Conservation (phyloP, 1,140 invertebrate species). For the Hesperophylax magnus region DNA sequence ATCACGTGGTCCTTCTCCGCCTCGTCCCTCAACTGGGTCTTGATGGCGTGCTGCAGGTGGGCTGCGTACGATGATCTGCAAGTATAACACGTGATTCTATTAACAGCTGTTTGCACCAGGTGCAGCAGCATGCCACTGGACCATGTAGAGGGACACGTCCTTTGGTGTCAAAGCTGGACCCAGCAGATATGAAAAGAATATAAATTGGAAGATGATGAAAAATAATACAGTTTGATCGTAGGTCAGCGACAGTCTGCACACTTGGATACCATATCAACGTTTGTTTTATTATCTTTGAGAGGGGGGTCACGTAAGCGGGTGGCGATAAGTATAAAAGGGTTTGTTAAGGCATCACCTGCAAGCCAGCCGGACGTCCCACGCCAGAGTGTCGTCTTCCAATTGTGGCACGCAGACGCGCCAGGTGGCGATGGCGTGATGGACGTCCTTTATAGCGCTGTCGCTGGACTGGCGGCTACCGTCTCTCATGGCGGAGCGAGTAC, state of each 20-base stretch:
- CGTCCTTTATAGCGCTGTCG: background rate
- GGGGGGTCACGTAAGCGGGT: too few relatives aligned
- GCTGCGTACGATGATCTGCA: conserved; percentile 37
- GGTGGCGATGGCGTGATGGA: background rate
- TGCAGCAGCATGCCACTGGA: too few relatives aligned
- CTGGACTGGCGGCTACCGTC: background rate
- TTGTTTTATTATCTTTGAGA: too few relatives aligned
- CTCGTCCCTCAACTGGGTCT: background rate
- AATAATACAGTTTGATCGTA: too few relatives aligned
- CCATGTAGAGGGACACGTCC: too few relatives aligned
- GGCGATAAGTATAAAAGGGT: too few relatives aligned
- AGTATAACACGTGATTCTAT: background rate
- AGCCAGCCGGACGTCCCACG: conserved; percentile 50
- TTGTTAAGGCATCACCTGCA: conserved; percentile 34
- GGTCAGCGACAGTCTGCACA: too few relatives aligned
- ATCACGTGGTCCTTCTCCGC: background rate
- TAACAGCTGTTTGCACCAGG: too few relatives aligned
- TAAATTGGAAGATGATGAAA: too few relatives aligned
- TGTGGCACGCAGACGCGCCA: conserved; percentile 46
- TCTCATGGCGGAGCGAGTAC: background rate
- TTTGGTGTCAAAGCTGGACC: too few relatives aligned
- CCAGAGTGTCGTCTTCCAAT: conserved; percentile 29
- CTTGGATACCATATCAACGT: too few relatives aligned
- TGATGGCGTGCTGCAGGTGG: conserved; percentile 2
- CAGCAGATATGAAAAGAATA: too few relatives aligned